Base-by-base conservation (phyloP, 2,113 vertebrate genomes). In the Oncorhynchus mykiss region DNA sequence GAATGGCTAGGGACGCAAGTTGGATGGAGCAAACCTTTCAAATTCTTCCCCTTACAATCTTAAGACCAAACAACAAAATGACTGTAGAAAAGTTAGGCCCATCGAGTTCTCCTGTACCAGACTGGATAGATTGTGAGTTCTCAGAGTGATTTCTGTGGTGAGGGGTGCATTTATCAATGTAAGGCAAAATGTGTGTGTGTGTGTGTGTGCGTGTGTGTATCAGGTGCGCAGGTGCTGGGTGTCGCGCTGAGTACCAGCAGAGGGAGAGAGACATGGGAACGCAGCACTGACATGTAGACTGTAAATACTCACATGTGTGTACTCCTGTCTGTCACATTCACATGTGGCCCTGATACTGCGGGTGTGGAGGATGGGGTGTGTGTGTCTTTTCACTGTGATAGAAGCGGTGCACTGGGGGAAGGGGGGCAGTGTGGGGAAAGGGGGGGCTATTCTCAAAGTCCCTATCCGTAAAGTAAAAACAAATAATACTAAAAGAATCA, bases 201-300 rank as follows among this genome's bases (percentile, higher is more conserved):
- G 34, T 27, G 27, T 27, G 2, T 27, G 4, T 8, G 6, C 8
- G 34, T 39, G 34, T 39, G 34, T 39, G 34, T 45, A 11, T 45
- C 39, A 45, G 67, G 82, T 84, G 81, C 73, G 79, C 85, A 83
- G 85, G 82, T 73, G 24, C 70, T 71, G 39, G 39, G 39, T 11
- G 39, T 45, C 9, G 5, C 69, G 83, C 80, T 11, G 39, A 45
- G 9, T 78, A 86, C 81, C 87, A 89, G 87, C 84, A 77, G 78
- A 80, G 86, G 86, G 87, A 89, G 79, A 66, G 86, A 90, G 88
- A 84, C 34, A 22, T 70, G 78, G 77, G 86, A 83, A 80, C 72
- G 87, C 82, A 66, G 80, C 80, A 67, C 72, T 89, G 86, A 88
- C 86, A 88, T 87, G 76, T 82, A 76, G 69, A 78, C 78, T 29